Evolutionary conservation across 2,888 invertebrate genomes (phyloP), one percentile per base, ranked within the genome.

Genomic region (Drosophila maculinotata): DNA sequence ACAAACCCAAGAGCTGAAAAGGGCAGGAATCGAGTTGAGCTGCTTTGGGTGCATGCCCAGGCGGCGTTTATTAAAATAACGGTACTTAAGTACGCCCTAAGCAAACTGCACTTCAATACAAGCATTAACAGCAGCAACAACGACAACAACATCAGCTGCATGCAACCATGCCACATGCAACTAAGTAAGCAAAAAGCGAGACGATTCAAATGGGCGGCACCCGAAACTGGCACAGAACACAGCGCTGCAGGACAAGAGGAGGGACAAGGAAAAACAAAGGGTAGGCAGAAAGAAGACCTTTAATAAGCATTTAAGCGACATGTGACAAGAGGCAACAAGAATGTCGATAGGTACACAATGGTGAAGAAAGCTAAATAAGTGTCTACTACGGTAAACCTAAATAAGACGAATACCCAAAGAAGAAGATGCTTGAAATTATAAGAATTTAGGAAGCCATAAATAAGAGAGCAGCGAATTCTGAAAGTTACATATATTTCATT

Each of bases 11-110:
- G 31, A 28, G 38, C 20, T 20, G 10, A 17, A 42, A 52, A 49
- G 49, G 49, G 51, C 31, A 28, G 52, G 26, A 38, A 31, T 36
- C 10, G 30, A 49, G 17, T 35, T 23, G n/a, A 17, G 28, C 28
- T 35, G 17, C 17, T 14, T 17, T 12, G 14, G 58, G 80, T 57
- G 77, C 81, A 84, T 81, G 85, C 52, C 56, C 64, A 60, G 67
- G 65, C 74, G 70, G 73, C 84, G 78, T 86, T 87, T 88, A 87
- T 87, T 88, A 87, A 83, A 88, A 86, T 87, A 87, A 87, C 89
- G 87, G 89, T 76, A 64, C 86, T 86, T 85, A 78, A 88, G 83
- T 87, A 73, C 83, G 86, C 88, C 83, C 73, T 85, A 87, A 83
- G 82, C 85, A 76, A 79, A 79, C 79, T 76, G 82, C 76, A 68